A percentile compares a stretch with the other conserved stretches of the same genome.
These are phyloP conservation scores for Cepaea nemoralis DNA, from an alignment of 1,140 invertebrate genomes.

Conservation along the genomic window DNA sequence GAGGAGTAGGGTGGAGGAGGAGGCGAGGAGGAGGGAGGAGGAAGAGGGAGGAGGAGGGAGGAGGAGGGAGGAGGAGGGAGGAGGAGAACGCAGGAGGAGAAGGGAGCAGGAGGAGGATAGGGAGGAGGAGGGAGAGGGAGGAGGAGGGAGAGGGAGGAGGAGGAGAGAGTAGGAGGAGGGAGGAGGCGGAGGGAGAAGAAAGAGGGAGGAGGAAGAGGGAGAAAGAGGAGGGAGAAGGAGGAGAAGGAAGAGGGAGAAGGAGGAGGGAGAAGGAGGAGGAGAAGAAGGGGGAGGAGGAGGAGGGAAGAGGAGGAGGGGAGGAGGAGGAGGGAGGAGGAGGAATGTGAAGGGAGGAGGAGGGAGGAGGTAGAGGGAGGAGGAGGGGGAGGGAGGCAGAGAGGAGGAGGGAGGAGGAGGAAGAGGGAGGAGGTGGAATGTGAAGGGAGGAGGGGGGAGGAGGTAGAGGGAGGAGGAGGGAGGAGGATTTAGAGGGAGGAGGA, in stretches of 20 bases:
- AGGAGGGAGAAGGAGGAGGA: neutral
- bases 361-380: neutral
- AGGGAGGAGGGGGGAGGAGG: no score
- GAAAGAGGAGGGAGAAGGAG: neutral
- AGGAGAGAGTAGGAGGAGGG: no score
- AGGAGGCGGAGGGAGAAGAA: no score
- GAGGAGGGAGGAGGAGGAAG: neutral
- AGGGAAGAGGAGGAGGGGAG: neutral
- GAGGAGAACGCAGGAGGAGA: neutral
- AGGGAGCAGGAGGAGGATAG: neutral
- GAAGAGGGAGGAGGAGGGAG: constrained; percentile 1
- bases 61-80: neutral
- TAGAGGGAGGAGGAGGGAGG: no score
- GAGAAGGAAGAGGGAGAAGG: neutral
- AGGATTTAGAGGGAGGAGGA: no score
- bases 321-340: neutral
- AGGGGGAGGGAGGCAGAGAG: no score
- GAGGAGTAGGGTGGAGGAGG: no score
- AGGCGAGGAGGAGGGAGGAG: no score
- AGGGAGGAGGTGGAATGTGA: neutral
- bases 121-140: constrained; percentile 19
- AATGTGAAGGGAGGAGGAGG: no score
- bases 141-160: constrained; percentile 7
- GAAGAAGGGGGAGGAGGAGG: neutral
- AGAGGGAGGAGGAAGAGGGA: constrained; percentile 23